Base-by-base conservation (phyloP, 2,113 vertebrate species). In the Nothocercus julius region DNA sequence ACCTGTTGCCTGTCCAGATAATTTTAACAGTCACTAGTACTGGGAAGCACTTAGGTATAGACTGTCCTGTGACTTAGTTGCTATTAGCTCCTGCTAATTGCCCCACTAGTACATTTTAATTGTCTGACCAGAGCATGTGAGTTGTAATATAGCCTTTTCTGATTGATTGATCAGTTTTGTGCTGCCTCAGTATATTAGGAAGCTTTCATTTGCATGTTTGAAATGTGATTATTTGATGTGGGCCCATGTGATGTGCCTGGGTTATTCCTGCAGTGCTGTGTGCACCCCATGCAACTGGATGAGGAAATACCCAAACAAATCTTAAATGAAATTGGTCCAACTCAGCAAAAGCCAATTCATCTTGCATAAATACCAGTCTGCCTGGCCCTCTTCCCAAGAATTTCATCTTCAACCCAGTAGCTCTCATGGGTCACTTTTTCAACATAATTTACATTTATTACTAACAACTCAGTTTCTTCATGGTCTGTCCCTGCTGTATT, bases 301-400 rank as follows among this genome's bases (percentile, higher is more conserved):
- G 47, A 92, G 90, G 83, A 78, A 78, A 88, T 75, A 82, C 73
- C 47, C 80, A 45, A 85, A 77, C 30, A 93, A 70, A 82, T 68
- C 72, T 2, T 0, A 32, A 88, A 70, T 82, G 21, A 92, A 84
- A 63, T 94, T 78, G 82, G 93, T 90, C 92, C 81, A 84, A 45
- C 88, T 93, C 77, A 86, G 83, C 45, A 94, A 90, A 93, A 90
- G 76, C 51, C 80, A 92, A 72, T 90, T 95, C 85, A 93, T 56
- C 54, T 58, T 58, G 54, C 54, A 58, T 32, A 32, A 58, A 18
- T 32, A 32, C 30, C 17, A 32, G 54, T 90, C 80, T 78, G n/a
- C 69, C 38, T 38, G 14, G 27, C 10, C 38, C 79, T 67, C 56
- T 93, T 42, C 75, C 82, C 79, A 38, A 58, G 54, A 88, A 93